Evolutionary conservation across 2,888 invertebrate genomes (phyloP).

Genomic region (Mythimna impura): DNA sequence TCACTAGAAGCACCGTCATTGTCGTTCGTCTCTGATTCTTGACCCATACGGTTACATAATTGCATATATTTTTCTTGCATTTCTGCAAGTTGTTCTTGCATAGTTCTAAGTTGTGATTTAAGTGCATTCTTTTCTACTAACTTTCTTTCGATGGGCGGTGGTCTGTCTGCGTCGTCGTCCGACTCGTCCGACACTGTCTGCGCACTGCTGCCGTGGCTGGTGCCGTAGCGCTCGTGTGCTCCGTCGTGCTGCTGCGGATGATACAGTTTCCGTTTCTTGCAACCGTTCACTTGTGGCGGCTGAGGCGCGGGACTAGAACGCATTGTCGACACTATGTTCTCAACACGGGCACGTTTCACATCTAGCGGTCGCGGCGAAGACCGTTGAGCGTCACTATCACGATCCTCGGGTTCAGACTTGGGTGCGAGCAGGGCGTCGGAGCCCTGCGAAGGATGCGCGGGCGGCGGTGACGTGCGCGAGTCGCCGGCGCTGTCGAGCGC

Average conservation of each 20-base stretch:
- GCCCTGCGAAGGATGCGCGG: conserved; percentile 85
- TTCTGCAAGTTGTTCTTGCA: conserved; percentile 97
- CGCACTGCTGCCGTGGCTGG: conserved; percentile 87
- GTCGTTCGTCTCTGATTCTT: conserved; percentile 94
- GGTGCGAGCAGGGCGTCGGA: conserved; percentile 91
- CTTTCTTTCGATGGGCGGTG: conserved; percentile 95
- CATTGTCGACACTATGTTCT: conserved; percentile 98
- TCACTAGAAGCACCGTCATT: conserved; percentile 94
- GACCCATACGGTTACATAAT: conserved; percentile 96
- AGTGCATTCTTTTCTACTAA: conserved; percentile 96
- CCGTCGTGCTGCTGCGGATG: conserved; percentile 98
- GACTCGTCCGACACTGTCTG: conserved; percentile 92
- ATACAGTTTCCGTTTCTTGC: conserved; percentile 98
- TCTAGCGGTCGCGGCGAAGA: conserved; percentile 92
- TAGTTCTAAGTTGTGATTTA: conserved; percentile 95
- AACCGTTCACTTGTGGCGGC: conserved; percentile 95
- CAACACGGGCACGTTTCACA: conserved; percentile 97
- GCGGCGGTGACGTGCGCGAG: conserved; percentile 89
- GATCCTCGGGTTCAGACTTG: conserved; percentile 92
- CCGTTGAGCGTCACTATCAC: conserved; percentile 91
- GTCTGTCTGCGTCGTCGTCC: conserved; percentile 94
- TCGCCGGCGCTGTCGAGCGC: conserved; percentile 90
- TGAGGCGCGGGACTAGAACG: conserved; percentile 95
- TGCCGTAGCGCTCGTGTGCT: conserved; percentile 91
- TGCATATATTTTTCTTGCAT: conserved; percentile 98